Evolutionary conservation across 23 tunicate species (phyloP), one percentile per base, ranked within the genome.

Genomic region (Clavelina lepadiformis): DNA sequence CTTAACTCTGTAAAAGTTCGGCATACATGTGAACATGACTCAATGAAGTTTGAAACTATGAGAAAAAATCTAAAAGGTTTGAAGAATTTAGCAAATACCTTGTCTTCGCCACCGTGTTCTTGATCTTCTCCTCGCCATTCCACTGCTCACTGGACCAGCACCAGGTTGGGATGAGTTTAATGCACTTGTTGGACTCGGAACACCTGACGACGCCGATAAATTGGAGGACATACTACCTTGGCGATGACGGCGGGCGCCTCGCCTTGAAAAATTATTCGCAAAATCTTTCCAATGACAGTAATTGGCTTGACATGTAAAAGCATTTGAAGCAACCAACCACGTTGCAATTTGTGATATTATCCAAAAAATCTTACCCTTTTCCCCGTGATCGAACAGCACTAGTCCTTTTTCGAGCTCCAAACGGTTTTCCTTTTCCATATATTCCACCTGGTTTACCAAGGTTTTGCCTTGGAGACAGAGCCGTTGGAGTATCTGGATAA

Each of bases 371-470:
- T n/a, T n/a, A n/a, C n/a, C n/a, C n/a, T 32, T 69, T 69, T 54
- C 75, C 75, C 44, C 76, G 58, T 8, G 82, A 75, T 27, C 74
- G 36, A 3, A 72, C 76, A 5, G 72, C 56, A n/a, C 61, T 49
- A 1, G 93, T 83, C 49, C 65, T 78, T 38, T 58, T 71, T 41
- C 74, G 71, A 45, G 58, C 78, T 15, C 85, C 79, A 27, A 86
- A 77, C 3, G 95, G 95, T 72, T 86, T 86, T 44, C 95, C 95
- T 56, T 71, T 70, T 46, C 95, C 95, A 62, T 31, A 86, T 52
- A 86, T 56, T n/a, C 61, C 49, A 6, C 95, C 95, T 3, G 95
- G 95, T 66, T 86, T 86, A 11, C 95, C 91, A 58, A 75, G 34
- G 7, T 72, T n/a, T n/a, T n/a, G n/a, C n/a, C n/a, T n/a, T n/a